phyloP scores from a whole-genome alignment of 2,888 invertebrate species.

The Ashinkailepas kermadecensis region DNA sequence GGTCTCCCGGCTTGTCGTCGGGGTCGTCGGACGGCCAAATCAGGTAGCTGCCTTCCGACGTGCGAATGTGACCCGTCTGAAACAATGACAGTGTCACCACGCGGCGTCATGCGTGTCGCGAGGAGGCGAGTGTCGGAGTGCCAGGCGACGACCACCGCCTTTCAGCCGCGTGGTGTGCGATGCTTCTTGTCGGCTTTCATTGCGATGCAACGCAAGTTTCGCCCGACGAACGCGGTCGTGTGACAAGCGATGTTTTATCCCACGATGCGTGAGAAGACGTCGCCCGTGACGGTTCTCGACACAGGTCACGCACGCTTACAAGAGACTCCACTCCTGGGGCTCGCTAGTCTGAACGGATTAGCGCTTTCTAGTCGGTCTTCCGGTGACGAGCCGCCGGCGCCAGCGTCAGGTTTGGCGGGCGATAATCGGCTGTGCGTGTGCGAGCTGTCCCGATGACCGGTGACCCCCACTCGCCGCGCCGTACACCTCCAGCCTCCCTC shows the following conservation, averaged over 20 bases:
- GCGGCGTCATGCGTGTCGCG: too few species aligned
- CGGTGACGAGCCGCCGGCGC: too few species aligned
- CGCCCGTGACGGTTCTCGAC: too few species aligned
- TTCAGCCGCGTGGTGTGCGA: background rate
- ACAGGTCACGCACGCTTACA: background rate
- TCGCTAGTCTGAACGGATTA: too few species aligned
- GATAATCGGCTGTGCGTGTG: background rate
- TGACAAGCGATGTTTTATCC: too few species aligned
- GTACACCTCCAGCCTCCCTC: too few species aligned
- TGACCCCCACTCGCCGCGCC: background rate
- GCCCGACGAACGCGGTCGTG: too few species aligned
- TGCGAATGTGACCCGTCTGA: conserved; percentile 62
- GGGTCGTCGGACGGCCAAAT: conserved; percentile 55
- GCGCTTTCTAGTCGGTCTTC: too few species aligned
- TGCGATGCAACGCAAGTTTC: too few species aligned
- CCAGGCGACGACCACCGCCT: too few species aligned
- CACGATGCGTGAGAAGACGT: too few species aligned
- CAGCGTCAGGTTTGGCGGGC: background rate
- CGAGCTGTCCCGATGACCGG: background rate
- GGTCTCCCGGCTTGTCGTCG: background rate
- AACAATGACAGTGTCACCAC: conserved; percentile 35
- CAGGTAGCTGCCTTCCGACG: conserved; percentile 56
- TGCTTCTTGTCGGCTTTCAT: background rate
- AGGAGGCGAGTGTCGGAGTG: too few species aligned
- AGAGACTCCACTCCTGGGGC: background rate